These are phyloP conservation scores for Cuniculus paca DNA, from an alignment of 2,797 vertebrate species.

Conservation along the genomic window DNA sequence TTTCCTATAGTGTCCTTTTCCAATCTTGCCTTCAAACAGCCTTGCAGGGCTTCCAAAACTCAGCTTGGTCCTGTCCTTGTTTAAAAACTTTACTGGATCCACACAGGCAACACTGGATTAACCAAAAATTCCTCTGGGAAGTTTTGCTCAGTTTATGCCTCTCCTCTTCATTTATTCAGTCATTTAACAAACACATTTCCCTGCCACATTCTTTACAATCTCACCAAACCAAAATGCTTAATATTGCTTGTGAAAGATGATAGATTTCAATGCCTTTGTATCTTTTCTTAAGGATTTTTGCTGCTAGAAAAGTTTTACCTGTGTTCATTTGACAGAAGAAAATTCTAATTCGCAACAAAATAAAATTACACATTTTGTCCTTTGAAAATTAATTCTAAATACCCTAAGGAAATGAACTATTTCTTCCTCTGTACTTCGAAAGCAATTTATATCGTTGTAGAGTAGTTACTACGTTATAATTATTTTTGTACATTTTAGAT, in stretches of 20 bases:
- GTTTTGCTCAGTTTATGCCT: neutral
- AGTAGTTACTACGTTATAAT: neutral
- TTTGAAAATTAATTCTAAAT: slow-evolving; percentile 45
- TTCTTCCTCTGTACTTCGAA: neutral
- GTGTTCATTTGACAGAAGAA: slow-evolving; percentile 28
- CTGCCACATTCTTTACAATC: neutral
- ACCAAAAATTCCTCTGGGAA: neutral
- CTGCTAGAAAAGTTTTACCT: neutral
- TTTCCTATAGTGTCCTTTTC: neutral
- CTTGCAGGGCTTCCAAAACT: neutral
- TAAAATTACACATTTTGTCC: neutral
- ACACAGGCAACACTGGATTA: neutral
- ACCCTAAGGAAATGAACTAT: neutral
- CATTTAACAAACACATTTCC: neutral
- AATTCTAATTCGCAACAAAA: slow-evolving; percentile 17
- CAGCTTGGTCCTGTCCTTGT: neutral
- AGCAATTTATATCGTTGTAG: neutral
- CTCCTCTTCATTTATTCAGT: neutral
- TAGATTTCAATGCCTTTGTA: neutral
- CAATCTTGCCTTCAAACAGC: neutral
- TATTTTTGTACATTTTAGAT: neutral
- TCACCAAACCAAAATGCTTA: neutral
- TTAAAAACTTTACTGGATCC: slow-evolving; percentile 19
- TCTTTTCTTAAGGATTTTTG: neutral
- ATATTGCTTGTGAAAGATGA: neutral